Percentiles rank a stretch among this genome's conserved stretches.
Evolutionary conservation across 2,888 invertebrate species (phyloP).

Genomic region (Sthenelais limicola): DNA sequence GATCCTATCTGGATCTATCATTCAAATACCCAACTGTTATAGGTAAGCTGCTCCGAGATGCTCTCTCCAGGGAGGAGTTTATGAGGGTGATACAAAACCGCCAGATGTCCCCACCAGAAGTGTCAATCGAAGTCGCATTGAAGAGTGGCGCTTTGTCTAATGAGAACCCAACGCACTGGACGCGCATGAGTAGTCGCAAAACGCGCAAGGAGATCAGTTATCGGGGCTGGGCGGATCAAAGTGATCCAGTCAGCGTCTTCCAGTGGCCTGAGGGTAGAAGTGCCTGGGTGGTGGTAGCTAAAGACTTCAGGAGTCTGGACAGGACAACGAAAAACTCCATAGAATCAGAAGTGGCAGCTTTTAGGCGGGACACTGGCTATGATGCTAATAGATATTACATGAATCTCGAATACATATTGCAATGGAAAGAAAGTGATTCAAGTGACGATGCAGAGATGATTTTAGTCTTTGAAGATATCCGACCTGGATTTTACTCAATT

Average conservation of each 20-base stretch:
- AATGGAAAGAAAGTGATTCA: constrained; percentile 41
- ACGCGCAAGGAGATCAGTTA: constrained; percentile 25
- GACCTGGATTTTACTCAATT: constrained; percentile 30
- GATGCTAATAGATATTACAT: constrained; percentile 33
- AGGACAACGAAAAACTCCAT: constrained; percentile 25
- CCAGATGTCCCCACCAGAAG: constrained; percentile 40
- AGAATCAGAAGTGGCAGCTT: constrained; percentile 35
- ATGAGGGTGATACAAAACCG: constrained; percentile 35
- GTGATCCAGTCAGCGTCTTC: constrained; percentile 12
- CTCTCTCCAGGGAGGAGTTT: constrained; percentile 37
- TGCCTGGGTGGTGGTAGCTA: constrained; percentile 31
- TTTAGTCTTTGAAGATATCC: constrained; percentile 28
- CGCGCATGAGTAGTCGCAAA: neutral
- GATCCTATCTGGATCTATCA: constrained; percentile 33
- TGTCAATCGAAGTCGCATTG: constrained; percentile 26
- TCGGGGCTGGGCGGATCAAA: constrained; percentile 42
- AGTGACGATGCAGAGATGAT: constrained; percentile 33
- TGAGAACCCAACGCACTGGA: constrained; percentile 30
- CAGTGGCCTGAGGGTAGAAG: constrained; percentile 25
- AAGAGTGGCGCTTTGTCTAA: constrained; percentile 34
- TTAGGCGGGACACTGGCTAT: constrained; percentile 29
- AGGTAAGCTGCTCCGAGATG: constrained; percentile 28
- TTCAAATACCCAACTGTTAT: constrained; percentile 38
- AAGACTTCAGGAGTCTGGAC: constrained; percentile 37
- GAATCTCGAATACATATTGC: constrained; percentile 35